Evolutionary conservation across 2,113 vertebrate species (phyloP).

Genomic region (Gallinago paraguaiae): DNA sequence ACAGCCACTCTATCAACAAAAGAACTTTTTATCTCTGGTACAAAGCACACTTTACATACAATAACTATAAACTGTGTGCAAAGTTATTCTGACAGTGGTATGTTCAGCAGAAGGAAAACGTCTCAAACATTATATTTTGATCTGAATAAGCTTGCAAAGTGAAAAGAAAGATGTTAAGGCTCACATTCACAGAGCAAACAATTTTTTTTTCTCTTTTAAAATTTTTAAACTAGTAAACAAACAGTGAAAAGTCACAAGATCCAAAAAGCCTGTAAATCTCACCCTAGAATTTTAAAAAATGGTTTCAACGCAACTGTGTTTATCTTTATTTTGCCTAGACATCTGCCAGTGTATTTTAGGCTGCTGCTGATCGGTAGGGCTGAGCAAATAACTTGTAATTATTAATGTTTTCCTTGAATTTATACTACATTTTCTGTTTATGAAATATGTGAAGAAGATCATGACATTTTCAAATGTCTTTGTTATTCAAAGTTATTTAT

Average conservation of each 20-base stretch:
- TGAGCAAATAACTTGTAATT: conserved; percentile 60
- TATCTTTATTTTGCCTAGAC: conserved; percentile 50
- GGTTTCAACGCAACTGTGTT: neutral
- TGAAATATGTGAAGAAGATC: conserved; percentile 54
- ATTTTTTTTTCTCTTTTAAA: neutral
- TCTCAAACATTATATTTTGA: conserved; percentile 51
- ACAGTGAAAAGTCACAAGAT: conserved; percentile 2
- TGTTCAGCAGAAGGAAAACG: conserved; percentile 61
- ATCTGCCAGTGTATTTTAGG: conserved; percentile 44
- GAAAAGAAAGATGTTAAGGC: conserved; percentile 34
- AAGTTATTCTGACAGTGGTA: conserved; percentile 59
- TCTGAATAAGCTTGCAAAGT: neutral
- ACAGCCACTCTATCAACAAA: conserved; percentile 23
- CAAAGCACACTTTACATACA: conserved; percentile 30
- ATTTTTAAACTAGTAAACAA: neutral
- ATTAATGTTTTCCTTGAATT: conserved; percentile 59
- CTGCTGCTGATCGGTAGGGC: neutral
- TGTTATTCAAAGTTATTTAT: conserved; percentile 47
- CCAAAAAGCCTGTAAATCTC: conserved; percentile 26
- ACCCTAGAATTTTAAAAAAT: conserved; percentile 11
- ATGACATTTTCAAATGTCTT: conserved; percentile 58
- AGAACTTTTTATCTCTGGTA: conserved; percentile 47
- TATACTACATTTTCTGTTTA: conserved; percentile 25
- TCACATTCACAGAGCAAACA: neutral
- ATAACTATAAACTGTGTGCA: conserved; percentile 54